phyloP scores from a whole-genome alignment of 1,140 invertebrate genomes.

The Cotesia vestalis region DNA sequence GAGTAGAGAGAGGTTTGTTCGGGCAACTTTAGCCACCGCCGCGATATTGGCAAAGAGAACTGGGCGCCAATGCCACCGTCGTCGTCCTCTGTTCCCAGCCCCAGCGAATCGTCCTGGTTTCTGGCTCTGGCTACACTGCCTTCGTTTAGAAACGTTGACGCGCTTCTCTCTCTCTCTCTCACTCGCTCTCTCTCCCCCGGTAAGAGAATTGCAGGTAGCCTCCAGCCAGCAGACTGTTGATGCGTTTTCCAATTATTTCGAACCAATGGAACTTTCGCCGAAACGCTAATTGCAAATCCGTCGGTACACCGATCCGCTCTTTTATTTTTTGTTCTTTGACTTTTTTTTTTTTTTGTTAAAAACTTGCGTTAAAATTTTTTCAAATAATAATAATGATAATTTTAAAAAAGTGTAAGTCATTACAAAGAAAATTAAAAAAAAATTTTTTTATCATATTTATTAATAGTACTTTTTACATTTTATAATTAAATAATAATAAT shows the following conservation, averaged over 20 bases:
- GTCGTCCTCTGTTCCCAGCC: no score
- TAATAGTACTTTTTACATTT: not conserved
- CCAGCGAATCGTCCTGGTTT: not conserved
- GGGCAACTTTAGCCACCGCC: constrained; percentile 33
- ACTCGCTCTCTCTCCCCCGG: not conserved
- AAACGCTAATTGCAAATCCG: constrained; percentile 18
- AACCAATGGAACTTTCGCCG: constrained; percentile 23
- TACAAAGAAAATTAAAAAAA: no score
- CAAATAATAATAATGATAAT: not conserved
- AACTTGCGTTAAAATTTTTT: not conserved
- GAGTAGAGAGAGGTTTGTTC: constrained; percentile 28
- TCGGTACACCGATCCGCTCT: not conserved
- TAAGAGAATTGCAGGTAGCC: constrained; percentile 2
- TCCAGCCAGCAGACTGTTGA: not conserved
- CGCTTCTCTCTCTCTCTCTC: not conserved
- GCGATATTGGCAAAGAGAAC: constrained; percentile 36
- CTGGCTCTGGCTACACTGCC: constrained; percentile 6
- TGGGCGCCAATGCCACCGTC: constrained; percentile 4
- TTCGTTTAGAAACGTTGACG: constrained; percentile 17
- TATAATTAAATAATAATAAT: not conserved
- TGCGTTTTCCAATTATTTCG: constrained; percentile 34
- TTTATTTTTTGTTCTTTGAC: not conserved
- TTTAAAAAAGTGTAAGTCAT: no score
- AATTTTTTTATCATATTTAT: not conserved
- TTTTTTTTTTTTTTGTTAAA: constrained; percentile 4